Evolutionary conservation across 2,888 invertebrate genomes (phyloP).

Genomic region (Brenthis ino): DNA sequence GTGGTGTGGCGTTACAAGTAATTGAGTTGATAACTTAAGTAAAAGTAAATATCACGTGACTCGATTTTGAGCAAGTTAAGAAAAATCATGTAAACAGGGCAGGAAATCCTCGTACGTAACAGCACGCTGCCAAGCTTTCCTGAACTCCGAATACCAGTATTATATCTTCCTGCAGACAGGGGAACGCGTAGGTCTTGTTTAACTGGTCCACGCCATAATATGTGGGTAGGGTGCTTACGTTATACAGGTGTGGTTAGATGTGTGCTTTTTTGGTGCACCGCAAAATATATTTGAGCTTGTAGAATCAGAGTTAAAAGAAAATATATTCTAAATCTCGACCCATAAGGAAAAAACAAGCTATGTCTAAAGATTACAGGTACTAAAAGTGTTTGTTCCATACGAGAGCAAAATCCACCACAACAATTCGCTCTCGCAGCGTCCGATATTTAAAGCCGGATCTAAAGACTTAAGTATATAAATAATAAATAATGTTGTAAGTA

Average conservation of each 20-base stretch:
- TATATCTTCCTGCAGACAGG: slow-evolving; percentile 41
- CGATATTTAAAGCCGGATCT: no score
- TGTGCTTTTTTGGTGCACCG: slow-evolving; percentile 53
- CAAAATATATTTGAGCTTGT: slow-evolving; percentile 37
- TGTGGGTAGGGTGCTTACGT: slow-evolving; percentile 55
- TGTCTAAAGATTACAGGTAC: no score
- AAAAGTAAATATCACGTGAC: slow-evolving; percentile 18
- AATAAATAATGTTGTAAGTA: no score
- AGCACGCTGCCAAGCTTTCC: slow-evolving; percentile 43
- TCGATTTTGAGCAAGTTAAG: slow-evolving; percentile 44
- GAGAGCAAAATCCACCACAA: no score
- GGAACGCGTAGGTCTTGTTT: slow-evolving; percentile 45
- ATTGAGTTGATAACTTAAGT: slow-evolving; percentile 6
- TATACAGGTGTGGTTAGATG: slow-evolving; percentile 52
- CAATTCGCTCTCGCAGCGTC: no score
- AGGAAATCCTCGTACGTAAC: slow-evolving; percentile 40
- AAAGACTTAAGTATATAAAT: no score
- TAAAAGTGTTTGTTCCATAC: no score
- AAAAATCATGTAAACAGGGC: slow-evolving; percentile 52
- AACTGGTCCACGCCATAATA: slow-evolving; percentile 47
- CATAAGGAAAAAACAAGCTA: no score
- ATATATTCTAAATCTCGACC: neutral
- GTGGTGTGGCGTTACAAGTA: no score
- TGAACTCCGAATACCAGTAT: slow-evolving; percentile 47
- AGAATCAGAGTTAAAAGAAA: slow-evolving; percentile 17